These are phyloP conservation scores for Campoplex capitator DNA, from an alignment of 2,888 invertebrate species.

Conservation along the genomic window DNA sequence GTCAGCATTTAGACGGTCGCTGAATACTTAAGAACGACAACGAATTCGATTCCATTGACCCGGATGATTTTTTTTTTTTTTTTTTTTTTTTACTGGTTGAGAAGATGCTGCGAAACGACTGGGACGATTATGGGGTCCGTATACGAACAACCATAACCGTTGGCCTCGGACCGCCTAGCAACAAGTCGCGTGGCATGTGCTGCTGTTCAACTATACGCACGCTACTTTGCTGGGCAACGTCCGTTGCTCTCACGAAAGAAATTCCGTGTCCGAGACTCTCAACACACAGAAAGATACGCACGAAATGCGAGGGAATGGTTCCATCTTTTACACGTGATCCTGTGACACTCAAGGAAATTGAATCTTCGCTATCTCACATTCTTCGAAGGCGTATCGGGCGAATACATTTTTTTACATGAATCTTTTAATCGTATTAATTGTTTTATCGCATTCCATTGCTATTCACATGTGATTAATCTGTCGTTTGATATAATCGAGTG, in stretches of 20 bases:
- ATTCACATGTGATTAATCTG: background rate
- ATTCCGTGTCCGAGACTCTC: constrained; percentile 35
- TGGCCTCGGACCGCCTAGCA: constrained; percentile 77
- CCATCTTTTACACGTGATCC: constrained; percentile 22
- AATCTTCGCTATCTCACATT: background rate
- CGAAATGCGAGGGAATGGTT: constrained; percentile 23
- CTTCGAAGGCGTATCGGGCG: background rate
- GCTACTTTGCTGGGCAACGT: constrained; percentile 67
- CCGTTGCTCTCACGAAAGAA: constrained; percentile 61
- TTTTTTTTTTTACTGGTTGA: constrained; percentile 23
- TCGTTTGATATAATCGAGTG: no score
- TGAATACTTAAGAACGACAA: background rate
- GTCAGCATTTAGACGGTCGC: background rate
- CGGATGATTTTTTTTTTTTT: background rate
- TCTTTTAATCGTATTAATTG: background rate
- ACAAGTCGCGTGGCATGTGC: constrained; percentile 71
- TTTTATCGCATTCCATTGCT: background rate
- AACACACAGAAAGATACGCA: constrained; percentile 4
- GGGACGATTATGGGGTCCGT: constrained; percentile 56
- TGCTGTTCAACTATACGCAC: constrained; percentile 42
- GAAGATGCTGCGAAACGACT: constrained; percentile 49
- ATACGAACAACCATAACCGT: constrained; percentile 73
- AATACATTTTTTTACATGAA: background rate
- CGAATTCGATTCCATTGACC: constrained; percentile 32
- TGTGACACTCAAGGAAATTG: background rate